A percentile compares a stretch with the other conserved stretches of the same genome.
These are phyloP conservation scores for Recurvirostra avosetta DNA, from an alignment of 2,113 vertebrate species.

Conservation along the genomic window DNA sequence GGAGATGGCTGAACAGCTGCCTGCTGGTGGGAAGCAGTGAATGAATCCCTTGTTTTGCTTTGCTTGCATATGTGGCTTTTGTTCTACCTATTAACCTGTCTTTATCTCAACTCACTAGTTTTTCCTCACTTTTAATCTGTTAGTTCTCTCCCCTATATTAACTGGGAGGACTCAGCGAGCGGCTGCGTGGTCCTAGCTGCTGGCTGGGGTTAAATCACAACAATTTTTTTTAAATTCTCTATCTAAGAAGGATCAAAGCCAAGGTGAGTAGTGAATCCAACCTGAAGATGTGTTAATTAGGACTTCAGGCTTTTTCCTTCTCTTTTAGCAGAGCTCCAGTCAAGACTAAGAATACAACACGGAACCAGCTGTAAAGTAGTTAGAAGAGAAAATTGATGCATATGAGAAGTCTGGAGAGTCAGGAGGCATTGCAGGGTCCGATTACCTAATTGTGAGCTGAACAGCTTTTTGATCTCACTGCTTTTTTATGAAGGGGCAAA, in stretches of 20 bases:
- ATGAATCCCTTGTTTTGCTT: background rate
- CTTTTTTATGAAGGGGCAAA: background rate
- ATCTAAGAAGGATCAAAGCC: background rate
- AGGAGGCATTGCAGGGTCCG: background rate
- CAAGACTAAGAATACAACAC: background rate
- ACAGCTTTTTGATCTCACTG: background rate
- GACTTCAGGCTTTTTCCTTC: background rate
- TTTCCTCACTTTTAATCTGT: background rate
- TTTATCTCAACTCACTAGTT: background rate
- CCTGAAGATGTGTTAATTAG: background rate
- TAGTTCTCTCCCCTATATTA: background rate
- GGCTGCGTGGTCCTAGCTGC: background rate
- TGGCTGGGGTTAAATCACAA: background rate
- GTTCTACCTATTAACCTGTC: background rate
- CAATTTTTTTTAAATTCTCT: background rate
- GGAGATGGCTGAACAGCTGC: background rate
- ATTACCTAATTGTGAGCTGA: background rate
- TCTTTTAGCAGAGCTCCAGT: background rate
- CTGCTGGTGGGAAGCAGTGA: background rate
- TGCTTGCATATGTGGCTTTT: background rate
- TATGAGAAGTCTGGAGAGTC: background rate
- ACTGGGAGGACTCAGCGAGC: background rate
- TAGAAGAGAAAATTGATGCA: background rate
- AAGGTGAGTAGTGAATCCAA: background rate
- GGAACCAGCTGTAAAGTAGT: background rate